Conservation (phyloP, 2,888 invertebrate species). For the Metallyticus violacea region DNA sequence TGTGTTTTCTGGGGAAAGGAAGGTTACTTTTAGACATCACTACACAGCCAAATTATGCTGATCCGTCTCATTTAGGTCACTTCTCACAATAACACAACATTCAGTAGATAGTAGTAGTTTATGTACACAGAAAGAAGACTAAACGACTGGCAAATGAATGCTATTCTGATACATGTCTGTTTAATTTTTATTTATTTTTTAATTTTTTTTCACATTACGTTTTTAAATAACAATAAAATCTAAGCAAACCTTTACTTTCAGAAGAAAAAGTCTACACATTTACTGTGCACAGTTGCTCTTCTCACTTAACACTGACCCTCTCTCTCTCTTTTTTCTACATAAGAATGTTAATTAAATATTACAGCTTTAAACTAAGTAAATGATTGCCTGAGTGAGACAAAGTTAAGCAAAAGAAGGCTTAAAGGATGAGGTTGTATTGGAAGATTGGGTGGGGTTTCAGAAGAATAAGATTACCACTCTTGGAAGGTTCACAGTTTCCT, state of each 20-base stretch:
- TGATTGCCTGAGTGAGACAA: not conserved
- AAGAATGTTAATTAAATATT: not conserved
- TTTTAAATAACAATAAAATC: conserved; percentile 10
- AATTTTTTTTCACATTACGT: not conserved
- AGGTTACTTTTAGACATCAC: not conserved
- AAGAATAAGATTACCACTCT: not conserved
- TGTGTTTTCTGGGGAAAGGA: not conserved
- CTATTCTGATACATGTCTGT: not conserved
- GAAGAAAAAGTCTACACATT: not conserved
- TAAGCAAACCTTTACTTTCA: conserved; percentile 7
- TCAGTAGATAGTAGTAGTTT: not conserved
- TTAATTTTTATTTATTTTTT: not conserved
- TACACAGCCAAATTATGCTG: not conserved
- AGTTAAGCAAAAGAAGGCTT: not conserved
- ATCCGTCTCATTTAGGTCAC: not conserved
- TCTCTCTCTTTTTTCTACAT: not conserved
- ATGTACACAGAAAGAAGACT: conserved; percentile 10
- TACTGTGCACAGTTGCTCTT: not conserved
- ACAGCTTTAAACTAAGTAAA: not conserved
- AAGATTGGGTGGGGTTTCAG: not conserved
- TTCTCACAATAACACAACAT: not conserved
- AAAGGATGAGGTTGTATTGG: not conserved
- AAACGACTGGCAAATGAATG: conserved; percentile 18
- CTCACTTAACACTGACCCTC: not conserved
- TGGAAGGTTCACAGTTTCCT: not conserved